phyloP scores from a whole-genome alignment of 2,888 invertebrate genomes.

The Malthinus seriepunctatus region DNA sequence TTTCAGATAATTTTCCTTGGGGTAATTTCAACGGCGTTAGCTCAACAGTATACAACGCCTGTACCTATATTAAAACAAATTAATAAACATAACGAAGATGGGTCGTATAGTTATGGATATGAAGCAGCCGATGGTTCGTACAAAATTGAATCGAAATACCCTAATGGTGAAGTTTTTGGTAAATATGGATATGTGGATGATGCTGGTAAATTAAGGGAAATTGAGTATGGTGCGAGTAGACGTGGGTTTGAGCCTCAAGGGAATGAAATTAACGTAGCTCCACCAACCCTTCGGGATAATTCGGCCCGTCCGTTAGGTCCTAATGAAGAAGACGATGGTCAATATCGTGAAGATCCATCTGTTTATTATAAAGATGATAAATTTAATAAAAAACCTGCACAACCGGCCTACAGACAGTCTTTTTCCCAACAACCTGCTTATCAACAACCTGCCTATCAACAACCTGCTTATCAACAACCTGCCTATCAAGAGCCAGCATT shows the following conservation, averaged over 20 bases:
- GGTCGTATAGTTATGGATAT: constrained; percentile 86
- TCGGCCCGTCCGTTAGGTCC: constrained; percentile 50
- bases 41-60: constrained; percentile 66
- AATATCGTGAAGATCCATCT: constrained; percentile 82
- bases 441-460: constrained; percentile 39
- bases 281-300: constrained; percentile 67
- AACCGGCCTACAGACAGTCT: constrained; percentile 31
- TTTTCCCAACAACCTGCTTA: constrained; percentile 33
- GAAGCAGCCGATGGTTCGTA: constrained; percentile 85
- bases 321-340: constrained; percentile 80
- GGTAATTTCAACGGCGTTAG: neutral
- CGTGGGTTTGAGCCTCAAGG: constrained; percentile 84
- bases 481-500: constrained; percentile 36
- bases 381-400: constrained; percentile 40
- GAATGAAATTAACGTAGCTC: constrained; percentile 76
- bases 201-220: constrained; percentile 72
- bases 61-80: constrained; percentile 83
- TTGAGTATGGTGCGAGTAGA: constrained; percentile 83
- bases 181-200: constrained; percentile 91
- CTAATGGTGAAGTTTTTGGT: constrained; percentile 82
- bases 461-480: constrained; percentile 37
- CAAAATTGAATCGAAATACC: constrained; percentile 86
- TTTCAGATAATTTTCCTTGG: constrained; percentile 2
- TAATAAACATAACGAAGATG: constrained; percentile 84
- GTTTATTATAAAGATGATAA: constrained; percentile 73